Evolutionary conservation across 2,797 vertebrate genomes (phyloP).

Genomic region (Smutsia gigantea): DNA sequence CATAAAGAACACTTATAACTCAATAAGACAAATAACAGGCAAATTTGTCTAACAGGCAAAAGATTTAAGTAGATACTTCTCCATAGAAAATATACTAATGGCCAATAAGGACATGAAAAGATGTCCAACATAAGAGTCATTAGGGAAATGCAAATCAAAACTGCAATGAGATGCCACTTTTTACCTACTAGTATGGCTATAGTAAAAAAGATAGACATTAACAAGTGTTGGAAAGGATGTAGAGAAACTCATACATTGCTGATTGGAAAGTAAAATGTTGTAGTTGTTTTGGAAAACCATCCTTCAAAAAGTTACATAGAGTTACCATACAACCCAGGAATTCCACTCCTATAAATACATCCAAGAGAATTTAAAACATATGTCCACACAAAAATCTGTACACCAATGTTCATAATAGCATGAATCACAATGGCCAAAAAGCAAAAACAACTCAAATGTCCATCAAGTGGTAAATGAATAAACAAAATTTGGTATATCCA

Average conservation of each 20-base stretch:
- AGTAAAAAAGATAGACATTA: background rate
- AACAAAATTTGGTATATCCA: background rate
- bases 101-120: background rate
- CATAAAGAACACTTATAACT: background rate
- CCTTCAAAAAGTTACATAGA: background rate
- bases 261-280: background rate
- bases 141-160: background rate
- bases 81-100: background rate
- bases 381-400: background rate
- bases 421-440: background rate
- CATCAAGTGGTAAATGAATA: background rate
- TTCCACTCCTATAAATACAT: background rate
- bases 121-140: background rate
- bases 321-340: background rate
- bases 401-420: background rate
- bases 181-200: background rate
- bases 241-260: background rate
- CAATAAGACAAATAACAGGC: background rate
- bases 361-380: background rate
- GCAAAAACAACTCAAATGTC: background rate
- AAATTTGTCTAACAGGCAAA: background rate
- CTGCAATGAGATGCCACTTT: background rate
- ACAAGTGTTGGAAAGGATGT: background rate
- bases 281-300: background rate
- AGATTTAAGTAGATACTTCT: background rate